Conservation (phyloP, 2,888 invertebrate species). For the Drosophila cracens region DNA sequence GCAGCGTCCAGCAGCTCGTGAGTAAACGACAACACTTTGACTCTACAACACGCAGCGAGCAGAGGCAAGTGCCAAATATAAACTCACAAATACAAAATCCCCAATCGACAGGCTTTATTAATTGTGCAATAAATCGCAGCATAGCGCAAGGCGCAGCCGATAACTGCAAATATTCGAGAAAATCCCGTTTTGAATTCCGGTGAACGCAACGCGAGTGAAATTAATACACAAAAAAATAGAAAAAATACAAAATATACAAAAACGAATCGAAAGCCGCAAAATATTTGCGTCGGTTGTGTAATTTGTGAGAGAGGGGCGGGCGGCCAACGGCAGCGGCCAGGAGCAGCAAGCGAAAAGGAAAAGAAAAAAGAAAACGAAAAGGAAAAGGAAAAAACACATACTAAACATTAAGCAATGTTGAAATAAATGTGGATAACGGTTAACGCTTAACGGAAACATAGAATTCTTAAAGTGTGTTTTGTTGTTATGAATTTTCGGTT, state of each 20-base stretch:
- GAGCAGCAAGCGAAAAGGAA: slow-evolving; percentile 24
- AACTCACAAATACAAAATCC: slow-evolving; percentile 1
- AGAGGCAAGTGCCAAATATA: slow-evolving; percentile 40
- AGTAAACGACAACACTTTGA: slow-evolving; percentile 83
- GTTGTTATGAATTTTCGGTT: slow-evolving; percentile 35
- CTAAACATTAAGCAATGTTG: slow-evolving; percentile 7
- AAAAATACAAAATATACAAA: neutral
- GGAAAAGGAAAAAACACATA: slow-evolving; percentile 4
- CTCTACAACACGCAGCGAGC: slow-evolving; percentile 79
- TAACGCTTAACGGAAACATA: slow-evolving; percentile 18
- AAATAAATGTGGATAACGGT: slow-evolving; percentile 13
- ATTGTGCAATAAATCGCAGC: slow-evolving; percentile 63
- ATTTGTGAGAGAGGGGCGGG: slow-evolving; percentile 55
- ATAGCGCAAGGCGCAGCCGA: slow-evolving; percentile 33
- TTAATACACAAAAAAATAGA: neutral
- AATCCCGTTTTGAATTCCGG: slow-evolving; percentile 7
- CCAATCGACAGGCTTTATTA: slow-evolving; percentile 21
- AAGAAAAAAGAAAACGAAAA: neutral
- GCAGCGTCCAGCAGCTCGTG: slow-evolving; percentile 76
- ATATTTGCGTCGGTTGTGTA: slow-evolving; percentile 64
- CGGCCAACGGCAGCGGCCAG: slow-evolving; percentile 69
- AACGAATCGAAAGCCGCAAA: slow-evolving; percentile 38
- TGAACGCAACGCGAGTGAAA: slow-evolving; percentile 58
- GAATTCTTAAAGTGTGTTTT: slow-evolving; percentile 32
- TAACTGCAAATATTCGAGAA: slow-evolving; percentile 4